Evolutionary conservation across 1,140 invertebrate species (phyloP).

Genomic region (Pararge aegeria): DNA sequence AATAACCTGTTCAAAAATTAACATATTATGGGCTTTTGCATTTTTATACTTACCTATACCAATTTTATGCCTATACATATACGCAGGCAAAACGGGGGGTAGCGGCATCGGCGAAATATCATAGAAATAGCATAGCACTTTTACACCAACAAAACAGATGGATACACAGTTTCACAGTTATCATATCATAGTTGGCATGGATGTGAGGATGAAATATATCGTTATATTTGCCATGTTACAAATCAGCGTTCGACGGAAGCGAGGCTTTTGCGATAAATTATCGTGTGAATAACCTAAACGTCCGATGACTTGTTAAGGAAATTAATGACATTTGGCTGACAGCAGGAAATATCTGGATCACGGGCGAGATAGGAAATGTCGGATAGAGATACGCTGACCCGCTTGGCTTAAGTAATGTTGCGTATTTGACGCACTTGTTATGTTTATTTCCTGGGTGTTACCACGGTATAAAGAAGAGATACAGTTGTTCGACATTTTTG

Average conservation of each 20-base stretch:
- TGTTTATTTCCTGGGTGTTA: background rate
- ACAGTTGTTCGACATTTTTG: too few species aligned
- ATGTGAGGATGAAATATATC: constrained; percentile 41
- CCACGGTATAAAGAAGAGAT: too few species aligned
- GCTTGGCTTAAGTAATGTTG: constrained; percentile 15
- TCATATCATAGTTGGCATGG: too few species aligned
- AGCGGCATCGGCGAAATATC: too few species aligned
- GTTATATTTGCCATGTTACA: constrained; percentile 26
- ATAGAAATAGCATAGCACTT: too few species aligned
- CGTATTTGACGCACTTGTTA: constrained; percentile 6
- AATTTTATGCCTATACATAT: too few species aligned
- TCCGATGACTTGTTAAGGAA: constrained; percentile 32
- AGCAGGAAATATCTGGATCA: constrained; percentile 32
- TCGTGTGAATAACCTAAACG: constrained; percentile 35
- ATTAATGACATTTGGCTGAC: constrained; percentile 31
- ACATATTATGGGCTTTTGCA: too few species aligned
- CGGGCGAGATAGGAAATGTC: constrained; percentile 25
- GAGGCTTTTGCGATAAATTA: constrained; percentile 27
- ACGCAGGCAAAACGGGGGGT: too few species aligned
- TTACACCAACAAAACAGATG: too few species aligned
- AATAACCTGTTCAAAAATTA: too few species aligned
- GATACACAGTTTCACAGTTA: too few species aligned
- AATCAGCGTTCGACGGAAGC: constrained; percentile 39
- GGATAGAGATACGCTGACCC: constrained; percentile 28
- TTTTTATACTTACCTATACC: too few species aligned